Base-by-base conservation (phyloP, 2,797 vertebrate species). In the Esox lucius region DNA sequence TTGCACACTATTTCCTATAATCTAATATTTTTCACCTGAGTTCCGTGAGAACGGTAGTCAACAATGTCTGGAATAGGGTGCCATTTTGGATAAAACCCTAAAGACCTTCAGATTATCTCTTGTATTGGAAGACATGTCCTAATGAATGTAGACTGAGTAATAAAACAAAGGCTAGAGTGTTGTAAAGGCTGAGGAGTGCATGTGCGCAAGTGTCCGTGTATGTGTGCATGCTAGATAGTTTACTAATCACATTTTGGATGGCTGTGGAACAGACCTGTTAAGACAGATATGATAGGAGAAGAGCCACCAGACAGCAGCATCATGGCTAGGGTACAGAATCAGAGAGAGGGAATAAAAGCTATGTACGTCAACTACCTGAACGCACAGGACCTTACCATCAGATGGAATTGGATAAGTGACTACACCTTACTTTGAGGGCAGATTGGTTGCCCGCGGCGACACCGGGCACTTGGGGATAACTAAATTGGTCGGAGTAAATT, bases 101-200 rank as follows among this genome's bases (percentile, higher is more conserved):
- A 81, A 78, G 84, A 85, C 88, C 88, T 87, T 88, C 80, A 87
- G 78, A 85, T 84, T 86, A 85, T 85, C 86, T 85, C 76, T 69
- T 73, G 11, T 77, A 42, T 77, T 72, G 76, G 70, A 46, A 78
- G 77, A 76, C 65, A 1, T 1, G n/a, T 53, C 31, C n/a, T 80
- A 86, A 89, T 85, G 74, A 83, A 85, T 72, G 78, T 77, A 73
- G 70, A 85, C 79, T 75, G 79, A 80, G 73, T 71, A 66, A 82
- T 88, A 78, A 87, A 87, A 84, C 71, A 74, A 77, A 80, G 53
- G 71, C 49, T 0, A 48, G 13, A 5, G 69, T 56, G 19, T 3
- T 0, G 26, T 16, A 39, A 28, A 62, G 24, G 24, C 17, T 22
- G 39, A 33, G 9, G 8, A 26, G 49, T 51, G 26, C 5, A 71